Evolutionary conservation across 2,888 invertebrate genomes (phyloP).

Genomic region (Euzetes globulus): DNA sequence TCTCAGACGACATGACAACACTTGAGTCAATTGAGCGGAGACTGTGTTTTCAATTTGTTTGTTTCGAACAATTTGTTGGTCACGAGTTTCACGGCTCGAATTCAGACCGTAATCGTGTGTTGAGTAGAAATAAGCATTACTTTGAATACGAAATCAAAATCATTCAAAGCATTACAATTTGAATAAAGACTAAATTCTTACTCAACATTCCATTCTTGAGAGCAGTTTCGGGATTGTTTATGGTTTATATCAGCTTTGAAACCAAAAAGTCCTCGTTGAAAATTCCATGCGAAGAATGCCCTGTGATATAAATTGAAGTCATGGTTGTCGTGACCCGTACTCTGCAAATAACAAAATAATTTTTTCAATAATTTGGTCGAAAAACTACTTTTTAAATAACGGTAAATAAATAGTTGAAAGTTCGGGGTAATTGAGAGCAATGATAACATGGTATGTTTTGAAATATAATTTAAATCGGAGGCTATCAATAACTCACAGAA

Average conservation of each 20-base stretch:
- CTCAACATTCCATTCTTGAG: neutral
- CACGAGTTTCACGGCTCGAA: conserved; percentile 44
- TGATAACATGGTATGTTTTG: no score
- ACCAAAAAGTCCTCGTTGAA: conserved; percentile 48
- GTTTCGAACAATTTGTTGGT: conserved; percentile 54
- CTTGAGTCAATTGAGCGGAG: conserved; percentile 54
- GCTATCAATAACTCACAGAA: neutral
- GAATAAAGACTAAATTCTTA: neutral
- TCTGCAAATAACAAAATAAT: conserved; percentile 13
- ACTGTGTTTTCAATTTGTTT: conserved; percentile 59
- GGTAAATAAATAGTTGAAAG: no score
- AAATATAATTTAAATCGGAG: no score
- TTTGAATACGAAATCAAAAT: conserved; percentile 17
- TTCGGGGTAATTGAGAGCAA: no score
- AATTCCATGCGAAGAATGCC: conserved; percentile 57
- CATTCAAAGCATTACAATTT: neutral
- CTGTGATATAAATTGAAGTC: conserved; percentile 57
- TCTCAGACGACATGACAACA: conserved; percentile 63
- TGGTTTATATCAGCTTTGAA: conserved; percentile 17
- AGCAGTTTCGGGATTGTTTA: neutral
- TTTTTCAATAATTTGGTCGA: neutral
- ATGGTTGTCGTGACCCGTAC: conserved; percentile 27
- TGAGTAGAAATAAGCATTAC: conserved; percentile 55
- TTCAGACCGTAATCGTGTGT: conserved; percentile 50
- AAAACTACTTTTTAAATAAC: no score